Percentiles rank a stretch among this genome's conserved stretches.
Conservation (phyloP, 2,113 vertebrate species). For the Chamaea fasciata region DNA sequence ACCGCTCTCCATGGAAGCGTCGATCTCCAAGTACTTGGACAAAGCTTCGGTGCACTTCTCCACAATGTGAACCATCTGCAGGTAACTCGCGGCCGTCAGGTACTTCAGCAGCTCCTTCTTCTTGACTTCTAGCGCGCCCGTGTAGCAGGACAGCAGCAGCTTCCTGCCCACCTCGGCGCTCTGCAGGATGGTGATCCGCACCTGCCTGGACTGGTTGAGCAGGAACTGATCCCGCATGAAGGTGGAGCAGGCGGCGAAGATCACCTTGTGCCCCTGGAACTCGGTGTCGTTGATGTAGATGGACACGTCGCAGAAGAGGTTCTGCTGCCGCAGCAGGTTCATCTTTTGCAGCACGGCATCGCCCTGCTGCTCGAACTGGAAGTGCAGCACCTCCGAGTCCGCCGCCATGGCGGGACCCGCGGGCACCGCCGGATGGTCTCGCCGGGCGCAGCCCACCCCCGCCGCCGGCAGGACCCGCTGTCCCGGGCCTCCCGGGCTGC, state of each 20-base stretch:
- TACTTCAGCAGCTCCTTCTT: constrained; percentile 81
- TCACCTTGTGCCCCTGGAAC: constrained; percentile 83
- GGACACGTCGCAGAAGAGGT: constrained; percentile 82
- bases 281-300: constrained; percentile 81
- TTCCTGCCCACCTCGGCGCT: constrained; percentile 81
- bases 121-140: constrained; percentile 79
- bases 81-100: constrained; percentile 79
- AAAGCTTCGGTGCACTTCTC: constrained; percentile 82
- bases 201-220: constrained; percentile 77
- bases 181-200: constrained; percentile 79
- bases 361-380: constrained; percentile 81
- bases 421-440: background rate
- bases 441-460: background rate
- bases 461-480: background rate
- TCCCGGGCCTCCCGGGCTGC: background rate
- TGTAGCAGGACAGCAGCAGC: constrained; percentile 79
- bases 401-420: constrained; percentile 69
- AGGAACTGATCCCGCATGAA: constrained; percentile 84
- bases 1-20: constrained; percentile 65
- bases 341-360: constrained; percentile 80
- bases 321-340: constrained; percentile 81
- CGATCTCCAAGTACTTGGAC: constrained; percentile 76
- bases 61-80: constrained; percentile 84
- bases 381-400: constrained; percentile 78
- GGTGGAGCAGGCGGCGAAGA: constrained; percentile 81